A percentile compares a stretch with the other conserved stretches of the same genome.
phyloP scores from a whole-genome alignment of 2,113 vertebrate species.

The Phylloscopus trochilus region DNA sequence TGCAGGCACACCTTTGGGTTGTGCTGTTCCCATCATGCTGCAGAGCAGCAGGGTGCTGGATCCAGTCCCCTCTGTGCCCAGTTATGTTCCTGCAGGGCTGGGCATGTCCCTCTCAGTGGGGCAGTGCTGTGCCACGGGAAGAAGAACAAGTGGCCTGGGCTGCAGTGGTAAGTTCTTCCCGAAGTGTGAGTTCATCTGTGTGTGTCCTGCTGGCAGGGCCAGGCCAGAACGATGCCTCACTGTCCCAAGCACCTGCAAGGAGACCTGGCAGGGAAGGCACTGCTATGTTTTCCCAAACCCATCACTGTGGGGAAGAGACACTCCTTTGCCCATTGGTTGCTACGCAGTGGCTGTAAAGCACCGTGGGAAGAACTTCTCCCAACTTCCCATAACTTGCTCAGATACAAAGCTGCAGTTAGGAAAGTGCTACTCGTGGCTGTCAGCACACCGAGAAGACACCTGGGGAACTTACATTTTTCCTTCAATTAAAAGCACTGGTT shows the following conservation, averaged over 20 bases:
- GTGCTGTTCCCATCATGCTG: neutral
- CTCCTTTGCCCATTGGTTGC: neutral
- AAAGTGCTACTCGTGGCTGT: neutral
- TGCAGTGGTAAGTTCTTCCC: neutral
- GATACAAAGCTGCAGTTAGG: neutral
- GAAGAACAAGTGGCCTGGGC: neutral
- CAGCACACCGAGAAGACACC: neutral
- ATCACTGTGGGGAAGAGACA: neutral
- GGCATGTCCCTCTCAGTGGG: accelerated
- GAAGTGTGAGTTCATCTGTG: neutral
- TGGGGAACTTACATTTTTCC: neutral
- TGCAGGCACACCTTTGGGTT: no score
- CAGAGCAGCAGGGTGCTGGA: neutral
- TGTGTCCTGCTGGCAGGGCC: neutral
- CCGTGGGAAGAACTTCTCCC: neutral
- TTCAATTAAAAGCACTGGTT: neutral
- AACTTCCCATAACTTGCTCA: accelerated
- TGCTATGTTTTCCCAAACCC: neutral
- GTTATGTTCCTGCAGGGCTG: neutral
- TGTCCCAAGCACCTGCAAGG: neutral
- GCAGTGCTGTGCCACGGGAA: accelerated
- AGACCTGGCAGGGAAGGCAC: neutral
- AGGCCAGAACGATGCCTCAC: accelerated
- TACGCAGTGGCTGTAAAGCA: neutral
- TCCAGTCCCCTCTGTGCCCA: accelerated